Percentiles rank a stretch among this genome's conserved stretches.
These are phyloP conservation scores for Dione juno DNA, from an alignment of 2,888 invertebrate species.

Conservation along the genomic window DNA sequence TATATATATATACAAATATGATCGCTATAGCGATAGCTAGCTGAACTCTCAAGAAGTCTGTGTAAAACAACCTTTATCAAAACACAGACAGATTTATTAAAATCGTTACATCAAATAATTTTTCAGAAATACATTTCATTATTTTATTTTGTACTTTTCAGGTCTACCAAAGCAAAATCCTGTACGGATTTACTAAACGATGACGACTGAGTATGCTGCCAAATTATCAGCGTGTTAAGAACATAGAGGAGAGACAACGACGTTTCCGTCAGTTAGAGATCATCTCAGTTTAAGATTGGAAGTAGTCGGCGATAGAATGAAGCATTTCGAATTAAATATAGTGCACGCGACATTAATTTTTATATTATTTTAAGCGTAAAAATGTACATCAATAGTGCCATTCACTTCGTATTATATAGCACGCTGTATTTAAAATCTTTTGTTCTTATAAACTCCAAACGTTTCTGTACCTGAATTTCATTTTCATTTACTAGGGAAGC, in stretches of 20 bases:
- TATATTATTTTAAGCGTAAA: slow-evolving; percentile 2
- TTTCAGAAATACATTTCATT: background rate
- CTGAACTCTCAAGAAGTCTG: too few species aligned
- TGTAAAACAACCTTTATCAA: background rate
- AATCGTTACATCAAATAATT: background rate
- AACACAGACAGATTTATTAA: background rate
- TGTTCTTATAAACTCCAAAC: slow-evolving; percentile 10
- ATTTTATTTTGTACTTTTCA: slow-evolving; percentile 66
- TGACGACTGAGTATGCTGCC: slow-evolving; percentile 71
- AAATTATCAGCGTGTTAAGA: slow-evolving; percentile 1
- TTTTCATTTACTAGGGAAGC: slow-evolving; percentile 36
- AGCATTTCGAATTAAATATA: background rate
- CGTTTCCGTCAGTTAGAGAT: background rate
- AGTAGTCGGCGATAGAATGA: background rate
- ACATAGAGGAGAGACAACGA: background rate
- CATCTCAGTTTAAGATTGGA: background rate
- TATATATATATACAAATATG: too few species aligned
- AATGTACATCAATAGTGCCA: slow-evolving; percentile 35
- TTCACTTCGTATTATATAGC: slow-evolving; percentile 27
- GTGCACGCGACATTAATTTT: slow-evolving; percentile 19
- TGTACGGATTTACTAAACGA: slow-evolving; percentile 88
- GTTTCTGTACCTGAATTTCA: slow-evolving; percentile 61
- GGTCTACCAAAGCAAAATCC: slow-evolving; percentile 88
- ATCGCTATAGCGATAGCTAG: too few species aligned
- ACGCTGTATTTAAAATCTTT: slow-evolving; percentile 13